Conservation (phyloP, 2,113 vertebrate genomes). For the Dasypus novemcinctus region DNA sequence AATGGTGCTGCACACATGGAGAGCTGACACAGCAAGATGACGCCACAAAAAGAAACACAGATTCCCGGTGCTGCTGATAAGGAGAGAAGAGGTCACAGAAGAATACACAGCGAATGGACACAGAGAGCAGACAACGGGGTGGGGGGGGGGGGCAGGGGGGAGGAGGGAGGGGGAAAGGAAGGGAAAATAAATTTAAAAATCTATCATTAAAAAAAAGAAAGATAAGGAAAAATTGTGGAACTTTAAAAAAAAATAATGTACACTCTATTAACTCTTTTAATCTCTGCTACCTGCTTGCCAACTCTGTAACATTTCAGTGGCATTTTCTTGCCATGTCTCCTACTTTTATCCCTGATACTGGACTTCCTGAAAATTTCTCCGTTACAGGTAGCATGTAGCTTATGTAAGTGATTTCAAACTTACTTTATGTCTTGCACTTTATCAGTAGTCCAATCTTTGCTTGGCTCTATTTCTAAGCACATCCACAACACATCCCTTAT, state of each 20-base stretch:
- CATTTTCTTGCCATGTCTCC: neutral
- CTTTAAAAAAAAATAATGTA: neutral
- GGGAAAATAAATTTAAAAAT: no score
- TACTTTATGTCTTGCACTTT: neutral
- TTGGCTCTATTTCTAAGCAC: neutral
- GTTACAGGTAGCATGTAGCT: neutral
- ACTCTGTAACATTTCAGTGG: neutral
- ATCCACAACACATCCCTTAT: neutral
- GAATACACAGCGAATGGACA: no score
- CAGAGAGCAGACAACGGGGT: no score
- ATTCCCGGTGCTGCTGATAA: no score
- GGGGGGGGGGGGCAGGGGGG: no score
- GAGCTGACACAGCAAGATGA: no score
- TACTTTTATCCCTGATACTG: neutral
- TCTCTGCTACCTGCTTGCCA: neutral
- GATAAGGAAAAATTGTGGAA: no score
- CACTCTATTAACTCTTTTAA: neutral
- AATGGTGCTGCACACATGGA: no score
- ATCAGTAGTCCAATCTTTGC: neutral
- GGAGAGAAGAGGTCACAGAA: no score
- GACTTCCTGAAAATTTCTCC: neutral
- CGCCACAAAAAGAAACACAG: no score
- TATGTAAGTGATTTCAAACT: neutral
- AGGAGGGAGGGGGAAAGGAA: no score
- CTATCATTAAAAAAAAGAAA: no score